Conservation (phyloP, 2,888 invertebrate species). For the Plagiodera versicolora region DNA sequence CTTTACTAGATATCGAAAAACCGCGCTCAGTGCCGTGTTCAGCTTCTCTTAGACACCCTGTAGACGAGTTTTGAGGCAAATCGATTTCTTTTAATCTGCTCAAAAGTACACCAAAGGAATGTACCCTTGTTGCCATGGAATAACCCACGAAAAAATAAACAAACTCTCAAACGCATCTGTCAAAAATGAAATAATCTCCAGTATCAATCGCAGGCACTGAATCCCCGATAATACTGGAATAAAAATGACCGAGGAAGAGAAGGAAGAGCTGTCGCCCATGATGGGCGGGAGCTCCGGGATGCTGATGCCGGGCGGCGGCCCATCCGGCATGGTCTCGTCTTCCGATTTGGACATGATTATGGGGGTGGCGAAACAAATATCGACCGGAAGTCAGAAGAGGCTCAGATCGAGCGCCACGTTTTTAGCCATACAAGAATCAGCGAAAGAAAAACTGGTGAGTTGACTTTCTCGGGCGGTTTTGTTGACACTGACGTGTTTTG, state of each 20-base stretch:
- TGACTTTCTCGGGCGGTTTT: too few species aligned
- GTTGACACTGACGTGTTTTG: too few species aligned
- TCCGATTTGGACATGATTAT: conserved; percentile 41
- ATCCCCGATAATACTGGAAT: too few species aligned
- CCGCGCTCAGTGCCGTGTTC: too few species aligned
- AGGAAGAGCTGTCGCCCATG: not conserved
- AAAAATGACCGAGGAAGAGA: not conserved
- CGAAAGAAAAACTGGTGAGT: conserved; percentile 42
- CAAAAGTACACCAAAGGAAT: too few species aligned
- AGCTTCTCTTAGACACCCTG: too few species aligned
- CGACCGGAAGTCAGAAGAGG: conserved; percentile 19
- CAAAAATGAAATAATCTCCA: not conserved
- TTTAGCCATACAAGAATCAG: conserved; percentile 40
- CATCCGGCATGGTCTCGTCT: not conserved
- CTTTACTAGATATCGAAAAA: too few species aligned
- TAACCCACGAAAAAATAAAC: not conserved
- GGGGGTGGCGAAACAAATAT: conserved; percentile 42
- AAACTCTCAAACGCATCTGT: not conserved
- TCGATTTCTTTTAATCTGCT: too few species aligned
- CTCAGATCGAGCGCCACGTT: conserved; percentile 35
- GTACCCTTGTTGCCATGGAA: not conserved
- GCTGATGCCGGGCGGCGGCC: not conserved
- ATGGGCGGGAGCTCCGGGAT: not conserved
- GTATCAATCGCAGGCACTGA: too few species aligned
- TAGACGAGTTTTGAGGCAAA: too few species aligned